Percentiles rank a stretch among this genome's conserved stretches.
phyloP scores from a whole-genome alignment of 2,888 invertebrate species.

The Boloria euphrosyne region DNA sequence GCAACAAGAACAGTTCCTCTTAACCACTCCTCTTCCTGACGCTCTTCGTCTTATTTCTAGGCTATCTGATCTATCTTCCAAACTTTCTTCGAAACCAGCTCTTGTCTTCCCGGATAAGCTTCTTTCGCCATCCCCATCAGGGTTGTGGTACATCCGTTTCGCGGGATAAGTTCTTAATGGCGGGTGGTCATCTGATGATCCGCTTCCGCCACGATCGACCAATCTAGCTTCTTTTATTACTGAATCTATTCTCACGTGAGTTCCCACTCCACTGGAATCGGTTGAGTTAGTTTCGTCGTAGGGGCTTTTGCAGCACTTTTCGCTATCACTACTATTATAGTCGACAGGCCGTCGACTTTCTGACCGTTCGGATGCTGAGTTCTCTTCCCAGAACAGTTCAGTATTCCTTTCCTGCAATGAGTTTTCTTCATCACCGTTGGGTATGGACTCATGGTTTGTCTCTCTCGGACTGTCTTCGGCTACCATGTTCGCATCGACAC shows the following conservation, averaged over 20 bases:
- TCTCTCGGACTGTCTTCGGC: constrained; percentile 66
- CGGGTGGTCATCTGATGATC: constrained; percentile 64
- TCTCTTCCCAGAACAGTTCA: constrained; percentile 76
- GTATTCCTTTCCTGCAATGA: constrained; percentile 69
- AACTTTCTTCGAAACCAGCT: constrained; percentile 50
- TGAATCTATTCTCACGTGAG: constrained; percentile 70
- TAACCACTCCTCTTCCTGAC: constrained; percentile 81
- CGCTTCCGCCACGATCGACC: constrained; percentile 57
- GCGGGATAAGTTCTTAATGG: constrained; percentile 71
- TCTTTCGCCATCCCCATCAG: constrained; percentile 59
- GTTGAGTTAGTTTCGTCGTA: constrained; percentile 72
- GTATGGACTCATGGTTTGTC: constrained; percentile 58
- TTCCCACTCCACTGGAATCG: constrained; percentile 67
- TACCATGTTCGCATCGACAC: constrained; percentile 62
- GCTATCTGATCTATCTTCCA: constrained; percentile 52
- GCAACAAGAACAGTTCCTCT: constrained; percentile 84
- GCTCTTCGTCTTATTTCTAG: constrained; percentile 60
- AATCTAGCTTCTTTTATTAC: constrained; percentile 74
- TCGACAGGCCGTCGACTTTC: constrained; percentile 63
- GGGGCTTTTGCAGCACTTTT: constrained; percentile 76
- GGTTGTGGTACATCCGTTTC: constrained; percentile 53
- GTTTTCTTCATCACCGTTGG: constrained; percentile 59
- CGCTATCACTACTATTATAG: constrained; percentile 67
- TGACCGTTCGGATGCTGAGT: constrained; percentile 65
- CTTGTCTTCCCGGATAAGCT: constrained; percentile 70